Conservation (phyloP, 2,797 vertebrate species). For the Poliocrania exsul region DNA sequence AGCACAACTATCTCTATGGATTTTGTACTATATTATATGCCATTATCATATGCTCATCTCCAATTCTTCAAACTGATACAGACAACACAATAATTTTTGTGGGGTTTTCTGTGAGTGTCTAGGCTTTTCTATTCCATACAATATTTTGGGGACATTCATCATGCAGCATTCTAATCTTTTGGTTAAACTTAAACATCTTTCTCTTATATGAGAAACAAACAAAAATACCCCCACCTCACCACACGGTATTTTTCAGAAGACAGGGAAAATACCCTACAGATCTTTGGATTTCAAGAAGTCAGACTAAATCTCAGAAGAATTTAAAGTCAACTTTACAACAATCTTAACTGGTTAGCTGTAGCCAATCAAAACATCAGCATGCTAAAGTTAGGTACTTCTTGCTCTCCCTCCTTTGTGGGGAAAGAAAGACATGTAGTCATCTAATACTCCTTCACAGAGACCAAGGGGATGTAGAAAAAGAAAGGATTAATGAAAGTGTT, state of each 20-base stretch:
- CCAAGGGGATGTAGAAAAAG: slow-evolving; percentile 7
- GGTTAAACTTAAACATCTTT: accelerated
- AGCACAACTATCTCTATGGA: neutral
- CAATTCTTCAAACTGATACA: neutral
- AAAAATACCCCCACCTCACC: neutral
- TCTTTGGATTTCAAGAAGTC: neutral
- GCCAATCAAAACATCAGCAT: neutral
- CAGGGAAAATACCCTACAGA: accelerated
- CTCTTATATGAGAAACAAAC: neutral
- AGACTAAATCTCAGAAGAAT: neutral
- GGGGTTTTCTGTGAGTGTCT: neutral
- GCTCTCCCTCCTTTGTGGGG: neutral
- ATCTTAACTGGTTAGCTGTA: neutral
- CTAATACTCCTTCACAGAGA: neutral
- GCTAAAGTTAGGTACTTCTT: neutral
- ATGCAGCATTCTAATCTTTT: neutral
- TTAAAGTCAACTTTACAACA: neutral
- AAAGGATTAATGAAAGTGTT: slow-evolving; percentile 58
- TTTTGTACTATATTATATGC: neutral
- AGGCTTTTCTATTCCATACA: neutral
- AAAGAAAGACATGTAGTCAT: neutral
- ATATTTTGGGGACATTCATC: neutral
- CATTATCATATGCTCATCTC: neutral
- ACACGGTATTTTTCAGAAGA: neutral
- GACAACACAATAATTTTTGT: neutral